These are phyloP conservation scores for Epistrophe eligans DNA, from an alignment of 2,888 invertebrate species.

Conservation along the genomic window DNA sequence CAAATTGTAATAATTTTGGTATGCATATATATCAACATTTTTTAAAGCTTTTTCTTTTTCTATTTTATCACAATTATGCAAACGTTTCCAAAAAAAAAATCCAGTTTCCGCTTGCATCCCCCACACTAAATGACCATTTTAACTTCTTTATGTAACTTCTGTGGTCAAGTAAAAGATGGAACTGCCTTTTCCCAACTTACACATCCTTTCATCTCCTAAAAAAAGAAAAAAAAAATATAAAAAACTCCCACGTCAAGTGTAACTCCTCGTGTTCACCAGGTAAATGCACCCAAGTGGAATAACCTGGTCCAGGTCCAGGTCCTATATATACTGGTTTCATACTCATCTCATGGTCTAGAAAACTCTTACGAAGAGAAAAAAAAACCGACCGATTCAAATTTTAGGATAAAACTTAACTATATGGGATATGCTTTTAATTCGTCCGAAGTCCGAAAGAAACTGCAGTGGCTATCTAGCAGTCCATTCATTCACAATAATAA, in stretches of 20 bases:
- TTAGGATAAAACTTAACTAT: slow-evolving; percentile 43
- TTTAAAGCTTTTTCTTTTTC: no score
- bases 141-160: neutral
- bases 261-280: slow-evolving; percentile 26
- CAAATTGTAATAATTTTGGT: no score
- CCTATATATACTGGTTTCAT: neutral
- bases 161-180: neutral
- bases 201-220: neutral
- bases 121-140: neutral
- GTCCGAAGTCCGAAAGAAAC: slow-evolving; percentile 1
- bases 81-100: no score
- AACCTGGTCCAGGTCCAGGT: slow-evolving; percentile 4
- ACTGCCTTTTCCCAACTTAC: neutral
- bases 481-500: slow-evolving; percentile 33
- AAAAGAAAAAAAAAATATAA: neutral
- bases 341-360: neutral
- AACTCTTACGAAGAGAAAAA: slow-evolving; percentile 12
- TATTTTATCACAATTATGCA: no score
- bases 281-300: slow-evolving; percentile 35
- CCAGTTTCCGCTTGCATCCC: no score
- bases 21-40: no score
- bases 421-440: slow-evolving; percentile 32
- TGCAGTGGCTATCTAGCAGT: slow-evolving; percentile 37
- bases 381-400: slow-evolving; percentile 1
- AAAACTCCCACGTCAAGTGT: neutral